Evolutionary conservation across 92 coral and sea anemone species (phyloP), one percentile per base, ranked within the genome.

Genomic region (Plumapathes pennacea): DNA sequence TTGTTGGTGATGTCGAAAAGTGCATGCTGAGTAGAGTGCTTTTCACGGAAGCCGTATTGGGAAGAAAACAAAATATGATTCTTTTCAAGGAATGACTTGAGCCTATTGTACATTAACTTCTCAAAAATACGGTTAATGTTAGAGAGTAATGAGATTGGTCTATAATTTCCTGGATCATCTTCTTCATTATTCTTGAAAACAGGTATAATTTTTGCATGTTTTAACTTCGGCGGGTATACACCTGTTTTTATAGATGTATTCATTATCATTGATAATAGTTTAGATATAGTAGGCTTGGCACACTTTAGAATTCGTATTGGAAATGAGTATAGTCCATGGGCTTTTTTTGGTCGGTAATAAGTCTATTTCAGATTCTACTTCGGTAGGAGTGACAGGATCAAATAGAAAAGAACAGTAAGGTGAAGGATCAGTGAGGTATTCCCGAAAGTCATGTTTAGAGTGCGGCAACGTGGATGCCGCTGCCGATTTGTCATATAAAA

Each of bases 311-410:
- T 33, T 2, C 38, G 25, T 9, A 51, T 55, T 25, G 74, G 85
- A 39, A 67, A 60, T 2, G 65, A 78, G 27, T 78, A 62, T 4
- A 71, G 61, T 36, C 85, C 62, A 42, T 61, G 29, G 10, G 85
- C 53, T 46, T 69, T 78, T 27, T 70, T 70, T n/a, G 25, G 13
- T 9, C 5, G 78, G 67, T 17, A 68, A 24, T 10, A 36, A 42
- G n/a, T 7, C 12, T 4, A 76, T 67, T 54, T 77, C 67, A 6
- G 5, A 9, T 69, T 61, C 65, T 14, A 77, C 37, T 30, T 77
- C 78, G 10, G 15, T 21, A n/a, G 72, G 25, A 38, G 66, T 60
- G 7, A 40, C 57, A 14, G 69, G 72, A 17, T 19, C 12, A 54
- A 40, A 62, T 26, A 12, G 61, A 24, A 77, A 54, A 0, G 78